phyloP scores from a whole-genome alignment of 1,140 invertebrate genomes.

The Cotesia vestalis region DNA sequence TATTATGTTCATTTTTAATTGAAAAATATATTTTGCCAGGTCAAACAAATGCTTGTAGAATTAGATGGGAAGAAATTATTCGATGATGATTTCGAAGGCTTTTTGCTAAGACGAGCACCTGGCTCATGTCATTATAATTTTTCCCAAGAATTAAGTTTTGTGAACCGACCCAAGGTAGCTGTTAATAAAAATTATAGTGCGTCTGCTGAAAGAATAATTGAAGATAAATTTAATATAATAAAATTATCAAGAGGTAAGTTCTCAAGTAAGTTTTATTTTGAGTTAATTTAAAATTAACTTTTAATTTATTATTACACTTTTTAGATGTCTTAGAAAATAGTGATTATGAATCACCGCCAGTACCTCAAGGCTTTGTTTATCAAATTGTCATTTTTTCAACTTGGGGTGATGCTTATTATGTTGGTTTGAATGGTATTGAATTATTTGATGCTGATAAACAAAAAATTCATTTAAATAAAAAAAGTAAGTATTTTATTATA shows the following conservation, averaged over 20 bases:
- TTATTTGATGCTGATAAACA: constrained; percentile 73
- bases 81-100: constrained; percentile 59
- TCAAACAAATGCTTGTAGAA: constrained; percentile 54
- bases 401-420: constrained; percentile 86
- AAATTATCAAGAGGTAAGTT: constrained; percentile 37
- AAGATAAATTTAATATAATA: constrained; percentile 5
- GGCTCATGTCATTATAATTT: constrained; percentile 79
- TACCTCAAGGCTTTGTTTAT: constrained; percentile 80
- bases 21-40: constrained; percentile 44
- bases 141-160: constrained; percentile 73
- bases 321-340: constrained; percentile 39
- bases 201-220: neutral
- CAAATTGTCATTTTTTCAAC: constrained; percentile 81
- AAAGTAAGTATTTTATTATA: constrained; percentile 69
- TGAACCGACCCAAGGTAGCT: constrained; percentile 35
- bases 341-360: constrained; percentile 67
- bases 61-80: constrained; percentile 56
- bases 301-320: constrained; percentile 11
- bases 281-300: neutral
- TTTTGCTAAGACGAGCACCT: constrained; percentile 74
- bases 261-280: neutral
- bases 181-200: constrained; percentile 11
- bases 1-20: constrained; percentile 10
- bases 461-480: constrained; percentile 72
- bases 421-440: constrained; percentile 82